Evolutionary conservation across 1,140 invertebrate genomes (phyloP).

Genomic region (Drosophila bifasciata): DNA sequence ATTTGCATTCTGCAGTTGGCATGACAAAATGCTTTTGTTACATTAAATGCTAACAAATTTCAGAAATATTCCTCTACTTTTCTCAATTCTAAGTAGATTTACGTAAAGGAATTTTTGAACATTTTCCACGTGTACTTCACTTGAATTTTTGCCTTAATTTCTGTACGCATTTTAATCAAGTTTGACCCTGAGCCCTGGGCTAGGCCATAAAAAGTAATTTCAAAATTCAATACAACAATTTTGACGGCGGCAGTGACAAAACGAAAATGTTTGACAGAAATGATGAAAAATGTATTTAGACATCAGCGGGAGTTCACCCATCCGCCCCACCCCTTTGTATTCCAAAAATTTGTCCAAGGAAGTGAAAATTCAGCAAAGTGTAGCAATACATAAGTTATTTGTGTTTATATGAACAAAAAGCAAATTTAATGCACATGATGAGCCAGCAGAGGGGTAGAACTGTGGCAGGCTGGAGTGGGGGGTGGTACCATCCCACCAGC

Average conservation of each 20-base stretch:
- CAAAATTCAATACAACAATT: constrained; percentile 40
- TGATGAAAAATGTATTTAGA: constrained; percentile 46
- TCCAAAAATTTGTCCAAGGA: background rate
- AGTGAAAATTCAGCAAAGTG: constrained; percentile 51
- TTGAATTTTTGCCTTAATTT: background rate
- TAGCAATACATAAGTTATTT: constrained; percentile 74
- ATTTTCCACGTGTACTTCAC: background rate
- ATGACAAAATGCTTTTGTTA: constrained; percentile 46
- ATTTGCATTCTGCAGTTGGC: constrained; percentile 50
- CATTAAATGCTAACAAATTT: constrained; percentile 41
- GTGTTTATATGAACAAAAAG: constrained; percentile 74
- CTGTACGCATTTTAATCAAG: constrained; percentile 18
- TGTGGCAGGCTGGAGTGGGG: background rate
- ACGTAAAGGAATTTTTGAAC: constrained; percentile 4
- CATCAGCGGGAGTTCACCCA: constrained; percentile 24
- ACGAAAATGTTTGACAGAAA: constrained; percentile 15
- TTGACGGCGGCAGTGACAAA: constrained; percentile 36
- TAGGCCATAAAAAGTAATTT: constrained; percentile 44
- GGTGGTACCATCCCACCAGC: too few species aligned
- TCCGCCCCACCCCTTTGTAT: constrained; percentile 6
- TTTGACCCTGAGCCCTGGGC: background rate
- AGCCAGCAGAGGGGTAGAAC: constrained; percentile 8
- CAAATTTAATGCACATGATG: constrained; percentile 69
- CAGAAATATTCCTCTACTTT: constrained; percentile 12
- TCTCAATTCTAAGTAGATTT: constrained; percentile 3